These are phyloP conservation scores for Bruchidius siliquastri DNA, from an alignment of 2,888 invertebrate species.

Conservation along the genomic window DNA sequence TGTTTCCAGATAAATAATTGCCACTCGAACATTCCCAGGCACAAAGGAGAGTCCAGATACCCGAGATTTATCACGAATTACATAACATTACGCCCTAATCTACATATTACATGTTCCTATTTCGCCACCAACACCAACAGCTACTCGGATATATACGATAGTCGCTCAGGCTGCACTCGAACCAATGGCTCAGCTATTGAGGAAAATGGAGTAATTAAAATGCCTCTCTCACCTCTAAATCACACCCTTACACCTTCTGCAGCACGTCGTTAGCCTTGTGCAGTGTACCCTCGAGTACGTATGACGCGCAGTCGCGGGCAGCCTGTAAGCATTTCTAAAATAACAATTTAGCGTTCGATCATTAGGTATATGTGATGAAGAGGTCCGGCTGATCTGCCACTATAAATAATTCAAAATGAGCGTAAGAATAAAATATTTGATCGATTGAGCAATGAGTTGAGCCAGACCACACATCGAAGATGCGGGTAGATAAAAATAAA, in stretches of 20 bases:
- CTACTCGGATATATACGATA: not conserved
- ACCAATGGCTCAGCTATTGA: not conserved
- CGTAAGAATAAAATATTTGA: no score
- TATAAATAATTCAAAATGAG: no score
- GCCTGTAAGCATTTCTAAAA: no score
- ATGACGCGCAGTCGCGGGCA: no score
- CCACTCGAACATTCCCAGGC: constrained; percentile 33
- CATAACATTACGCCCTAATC: constrained; percentile 28
- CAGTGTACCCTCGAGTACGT: no score
- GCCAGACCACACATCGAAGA: no score
- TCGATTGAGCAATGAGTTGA: no score
- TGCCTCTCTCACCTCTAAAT: not conserved
- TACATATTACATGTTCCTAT: constrained; percentile 23
- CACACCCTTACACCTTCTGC: not conserved
- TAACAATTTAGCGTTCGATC: no score
- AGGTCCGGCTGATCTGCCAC: no score
- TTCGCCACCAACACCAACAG: not conserved
- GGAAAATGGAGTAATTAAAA: not conserved
- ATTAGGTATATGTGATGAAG: no score
- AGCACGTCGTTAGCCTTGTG: no score
- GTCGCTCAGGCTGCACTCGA: not conserved
- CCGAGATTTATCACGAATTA: constrained; percentile 33
- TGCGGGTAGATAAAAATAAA: no score
- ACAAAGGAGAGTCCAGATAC: constrained; percentile 33
- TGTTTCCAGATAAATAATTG: constrained; percentile 36